phyloP scores from a whole-genome alignment of 53 echinoderm and acorn worm genomes.

The Glandiceps talaboti region DNA sequence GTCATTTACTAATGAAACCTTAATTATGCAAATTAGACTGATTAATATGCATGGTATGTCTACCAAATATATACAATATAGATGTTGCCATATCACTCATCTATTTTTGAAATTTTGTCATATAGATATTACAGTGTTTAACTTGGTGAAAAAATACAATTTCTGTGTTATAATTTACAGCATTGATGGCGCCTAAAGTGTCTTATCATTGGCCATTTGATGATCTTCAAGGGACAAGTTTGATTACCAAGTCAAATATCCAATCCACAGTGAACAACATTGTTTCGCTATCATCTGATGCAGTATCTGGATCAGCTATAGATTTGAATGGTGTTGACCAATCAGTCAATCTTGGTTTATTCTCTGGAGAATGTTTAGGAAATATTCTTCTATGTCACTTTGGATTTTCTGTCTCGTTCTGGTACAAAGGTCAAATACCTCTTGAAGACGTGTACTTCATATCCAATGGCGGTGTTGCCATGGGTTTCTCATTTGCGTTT shows the following conservation, averaged over 20 bases:
- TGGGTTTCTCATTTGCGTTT: neutral
- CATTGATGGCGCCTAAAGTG: neutral
- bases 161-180: neutral
- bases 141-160: too few relatives aligned
- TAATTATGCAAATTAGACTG: too few relatives aligned
- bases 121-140: too few relatives aligned
- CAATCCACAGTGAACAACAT: neutral
- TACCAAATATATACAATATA: too few relatives aligned
- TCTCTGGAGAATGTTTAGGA: neutral
- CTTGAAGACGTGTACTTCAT: neutral
- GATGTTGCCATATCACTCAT: too few relatives aligned
- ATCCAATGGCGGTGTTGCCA: neutral
- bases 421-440: neutral
- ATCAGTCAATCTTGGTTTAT: neutral
- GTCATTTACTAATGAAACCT: too few relatives aligned
- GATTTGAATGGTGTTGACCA: neutral
- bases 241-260: neutral
- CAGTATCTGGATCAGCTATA: neutral
- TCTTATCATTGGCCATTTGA: neutral
- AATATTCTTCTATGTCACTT: neutral
- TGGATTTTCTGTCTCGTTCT: neutral
- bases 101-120: too few relatives aligned
- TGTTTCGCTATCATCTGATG: neutral
- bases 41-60: too few relatives aligned
- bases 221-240: neutral